Evolutionary conservation across 92 coral and sea anemone species (phyloP), one percentile per base, ranked within the genome.

Genomic region (Virgularia gustaviana): DNA sequence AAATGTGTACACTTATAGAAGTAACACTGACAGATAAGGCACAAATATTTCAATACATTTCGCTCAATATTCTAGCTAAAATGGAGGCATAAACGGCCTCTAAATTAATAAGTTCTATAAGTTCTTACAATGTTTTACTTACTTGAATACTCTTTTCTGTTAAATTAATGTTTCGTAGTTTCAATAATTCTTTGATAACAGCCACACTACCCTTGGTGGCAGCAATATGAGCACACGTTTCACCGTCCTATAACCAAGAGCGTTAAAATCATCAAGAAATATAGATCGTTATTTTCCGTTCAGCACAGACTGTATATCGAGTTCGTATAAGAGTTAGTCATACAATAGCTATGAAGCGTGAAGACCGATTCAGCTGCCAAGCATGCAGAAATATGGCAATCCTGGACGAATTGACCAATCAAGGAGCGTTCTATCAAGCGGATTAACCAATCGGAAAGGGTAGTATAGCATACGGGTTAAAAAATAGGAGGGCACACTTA

Each of bases 221-320:
- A 12, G 98, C 98, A 44, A 92, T 89, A 62, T 89, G 98, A 9
- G 88, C 96, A 71, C 98, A 92, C 12, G 98, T 92, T 70, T 91
- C 86, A 13, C 98, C 98, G 29, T 89, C 98, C 98, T 92, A 60
- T 38, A 73, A 63, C 22, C 32, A 41, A 37, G 22, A 47, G n/a
- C n/a, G n/a, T n/a, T n/a, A n/a, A n/a, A n/a, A n/a, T 39, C 1
- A 28, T 12, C 24, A 67, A 18, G 11, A 55, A 9, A 22, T n/a
- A 15, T 18, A 34, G 16, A 35, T 54, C 28, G 23, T n/a, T 47
- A 24, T n/a, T 35, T 51, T 53, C 7, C 35, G 72, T 15, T 13
- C 36, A 6, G 24, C 16, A 30, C 49, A 28, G 27, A 10, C 35
- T 2, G 15, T 16, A 60, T 15, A 9, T 1, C 9, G 3, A 65